Evolutionary conservation across 2,888 invertebrate genomes (phyloP).

Genomic region (Apamea sordens): DNA sequence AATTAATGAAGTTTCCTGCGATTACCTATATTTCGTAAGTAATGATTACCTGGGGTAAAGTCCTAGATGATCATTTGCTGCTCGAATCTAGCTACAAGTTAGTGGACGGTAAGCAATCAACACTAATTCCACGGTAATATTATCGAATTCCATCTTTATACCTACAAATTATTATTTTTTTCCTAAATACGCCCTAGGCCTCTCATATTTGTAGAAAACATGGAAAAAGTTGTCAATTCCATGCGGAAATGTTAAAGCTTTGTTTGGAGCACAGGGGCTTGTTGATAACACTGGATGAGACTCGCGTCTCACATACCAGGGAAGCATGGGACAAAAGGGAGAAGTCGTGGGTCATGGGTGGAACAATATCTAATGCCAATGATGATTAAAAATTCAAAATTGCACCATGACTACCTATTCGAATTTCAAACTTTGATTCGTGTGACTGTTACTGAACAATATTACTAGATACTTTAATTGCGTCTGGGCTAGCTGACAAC

Average conservation of each 20-base stretch:
- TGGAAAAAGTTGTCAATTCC: background rate
- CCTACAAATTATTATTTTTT: background rate
- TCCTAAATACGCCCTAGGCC: background rate
- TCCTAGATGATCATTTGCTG: conserved; percentile 2
- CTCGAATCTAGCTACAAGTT: background rate
- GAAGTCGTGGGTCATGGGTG: fast-evolving
- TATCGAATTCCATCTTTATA: background rate
- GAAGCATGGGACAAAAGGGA: background rate
- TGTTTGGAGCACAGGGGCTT: background rate
- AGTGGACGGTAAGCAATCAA: background rate
- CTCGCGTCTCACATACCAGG: background rate
- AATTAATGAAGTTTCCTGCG: conserved; percentile 26
- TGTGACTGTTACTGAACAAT: too few species aligned
- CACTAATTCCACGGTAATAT: too few species aligned
- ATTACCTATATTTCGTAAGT: conserved; percentile 39
- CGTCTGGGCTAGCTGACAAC: background rate
- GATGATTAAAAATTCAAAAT: background rate
- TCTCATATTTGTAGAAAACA: background rate
- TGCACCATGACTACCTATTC: background rate
- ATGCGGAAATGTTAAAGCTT: background rate
- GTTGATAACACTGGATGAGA: too few species aligned
- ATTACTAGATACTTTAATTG: too few species aligned
- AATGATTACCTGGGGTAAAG: background rate
- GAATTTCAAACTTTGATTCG: too few species aligned
- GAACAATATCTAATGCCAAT: background rate